phyloP scores from a whole-genome alignment of 2,113 vertebrate genomes.

The Leuciscus idus region DNA sequence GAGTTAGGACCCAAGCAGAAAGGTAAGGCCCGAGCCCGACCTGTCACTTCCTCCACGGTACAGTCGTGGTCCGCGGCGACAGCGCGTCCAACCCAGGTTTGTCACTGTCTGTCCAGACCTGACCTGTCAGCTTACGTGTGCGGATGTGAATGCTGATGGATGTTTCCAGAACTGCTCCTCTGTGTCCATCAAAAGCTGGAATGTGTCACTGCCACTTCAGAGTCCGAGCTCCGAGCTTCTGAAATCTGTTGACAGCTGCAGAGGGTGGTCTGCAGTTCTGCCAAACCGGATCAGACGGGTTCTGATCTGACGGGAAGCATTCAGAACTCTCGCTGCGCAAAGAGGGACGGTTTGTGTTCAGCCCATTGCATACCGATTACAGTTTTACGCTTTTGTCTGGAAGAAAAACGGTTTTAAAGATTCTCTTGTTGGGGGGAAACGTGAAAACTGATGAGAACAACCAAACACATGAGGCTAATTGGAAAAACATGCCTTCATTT shows the following conservation, averaged over 20 bases:
- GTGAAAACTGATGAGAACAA: neutral
- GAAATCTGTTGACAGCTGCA: conserved; percentile 80
- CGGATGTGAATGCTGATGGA: conserved; percentile 74
- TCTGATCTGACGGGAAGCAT: conserved; percentile 69
- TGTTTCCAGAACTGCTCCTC: conserved; percentile 76
- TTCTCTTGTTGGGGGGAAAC: conserved; percentile 4
- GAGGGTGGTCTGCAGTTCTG: conserved; percentile 79
- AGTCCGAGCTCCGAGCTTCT: conserved; percentile 68
- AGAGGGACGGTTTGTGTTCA: conserved; percentile 75
- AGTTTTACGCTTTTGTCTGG: conserved; percentile 75
- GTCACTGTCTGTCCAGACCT: conserved; percentile 79
- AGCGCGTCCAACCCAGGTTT: conserved; percentile 77
- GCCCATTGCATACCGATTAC: conserved; percentile 72
- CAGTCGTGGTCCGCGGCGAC: conserved; percentile 73
- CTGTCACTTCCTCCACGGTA: conserved; percentile 75
- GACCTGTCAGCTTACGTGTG: conserved; percentile 73
- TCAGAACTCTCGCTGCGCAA: conserved; percentile 74
- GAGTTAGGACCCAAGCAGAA: conserved; percentile 53
- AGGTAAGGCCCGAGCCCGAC: conserved; percentile 70
- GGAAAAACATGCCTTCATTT: no score
- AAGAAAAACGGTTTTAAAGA: conserved; percentile 64
- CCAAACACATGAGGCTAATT: no score
- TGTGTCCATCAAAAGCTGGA: conserved; percentile 74
- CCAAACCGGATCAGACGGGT: conserved; percentile 72
- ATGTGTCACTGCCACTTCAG: conserved; percentile 69